Percentiles rank a stretch among this genome's conserved stretches.
phyloP scores from a whole-genome alignment of 2,888 invertebrate genomes.

The Heteromyza rotundicornis region DNA sequence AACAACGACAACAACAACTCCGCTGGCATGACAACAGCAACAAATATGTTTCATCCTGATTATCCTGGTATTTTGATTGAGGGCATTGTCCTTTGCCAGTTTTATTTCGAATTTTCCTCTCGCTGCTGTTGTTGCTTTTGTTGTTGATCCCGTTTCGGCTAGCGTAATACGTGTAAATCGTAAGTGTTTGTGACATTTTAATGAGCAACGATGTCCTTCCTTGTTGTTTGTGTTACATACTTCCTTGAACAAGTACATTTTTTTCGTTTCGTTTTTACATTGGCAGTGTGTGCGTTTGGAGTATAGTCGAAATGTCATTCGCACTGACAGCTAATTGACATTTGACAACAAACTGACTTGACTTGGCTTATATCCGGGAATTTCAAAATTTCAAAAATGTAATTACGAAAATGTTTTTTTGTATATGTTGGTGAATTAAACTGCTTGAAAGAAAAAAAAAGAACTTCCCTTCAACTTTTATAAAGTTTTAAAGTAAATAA shows the following conservation, averaged over 20 bases:
- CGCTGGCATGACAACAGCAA: background rate
- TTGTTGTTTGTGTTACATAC: too few relatives aligned
- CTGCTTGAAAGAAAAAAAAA: too few relatives aligned
- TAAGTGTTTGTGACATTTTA: constrained; percentile 22
- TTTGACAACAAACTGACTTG: too few relatives aligned
- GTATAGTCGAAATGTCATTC: constrained; percentile 15
- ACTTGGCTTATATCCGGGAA: too few relatives aligned
- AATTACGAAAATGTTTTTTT: too few relatives aligned
- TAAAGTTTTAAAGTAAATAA: too few relatives aligned
- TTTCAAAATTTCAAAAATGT: too few relatives aligned
- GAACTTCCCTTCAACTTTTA: too few relatives aligned
- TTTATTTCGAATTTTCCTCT: background rate
- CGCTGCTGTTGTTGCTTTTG: background rate
- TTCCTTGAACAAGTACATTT: too few relatives aligned
- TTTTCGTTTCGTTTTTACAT: too few relatives aligned
- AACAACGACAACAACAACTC: background rate
- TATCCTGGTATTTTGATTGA: constrained; percentile 24
- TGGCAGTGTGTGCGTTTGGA: background rate
- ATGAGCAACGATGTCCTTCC: too few relatives aligned
- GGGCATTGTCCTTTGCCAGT: constrained; percentile 1
- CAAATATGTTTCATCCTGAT: constrained; percentile 25
- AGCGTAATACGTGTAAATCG: constrained; percentile 2
- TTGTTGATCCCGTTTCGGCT: constrained; percentile 1
- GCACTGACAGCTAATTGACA: constrained; percentile 18
- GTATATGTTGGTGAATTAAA: too few relatives aligned